Conservation (phyloP, 2,888 invertebrate species). For the Monopis laevigella region DNA sequence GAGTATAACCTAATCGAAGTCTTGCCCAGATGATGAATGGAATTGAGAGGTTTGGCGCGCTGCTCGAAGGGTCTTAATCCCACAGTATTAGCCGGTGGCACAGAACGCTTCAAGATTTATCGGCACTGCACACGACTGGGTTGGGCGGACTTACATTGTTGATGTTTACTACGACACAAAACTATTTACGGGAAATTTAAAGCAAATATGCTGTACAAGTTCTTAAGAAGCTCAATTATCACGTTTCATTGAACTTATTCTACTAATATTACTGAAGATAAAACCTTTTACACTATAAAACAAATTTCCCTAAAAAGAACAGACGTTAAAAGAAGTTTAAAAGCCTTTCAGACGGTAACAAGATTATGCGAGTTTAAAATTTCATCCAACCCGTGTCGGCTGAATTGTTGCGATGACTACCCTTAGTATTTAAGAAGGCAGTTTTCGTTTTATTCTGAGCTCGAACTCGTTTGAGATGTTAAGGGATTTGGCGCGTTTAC, state of each 20-base stretch:
- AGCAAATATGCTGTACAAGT: no score
- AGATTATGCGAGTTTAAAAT: conserved; percentile 40
- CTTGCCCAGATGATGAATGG: conserved; percentile 37
- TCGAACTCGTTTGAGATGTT: conserved; percentile 36
- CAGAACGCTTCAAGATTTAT: conserved; percentile 41
- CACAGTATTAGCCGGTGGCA: conserved; percentile 41
- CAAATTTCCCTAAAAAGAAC: neutral
- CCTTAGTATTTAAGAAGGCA: conserved; percentile 39
- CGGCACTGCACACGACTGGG: conserved; percentile 30
- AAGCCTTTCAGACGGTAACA: conserved; percentile 13
- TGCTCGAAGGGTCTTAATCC: conserved; percentile 42
- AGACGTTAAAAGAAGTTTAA: neutral
- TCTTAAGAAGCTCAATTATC: no score
- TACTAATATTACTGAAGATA: no score
- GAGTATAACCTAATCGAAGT: conserved; percentile 21
- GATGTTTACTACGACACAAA: conserved; percentile 30
- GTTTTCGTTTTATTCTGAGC: conserved; percentile 37
- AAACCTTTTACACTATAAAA: no score
- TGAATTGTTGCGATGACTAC: conserved; percentile 34
- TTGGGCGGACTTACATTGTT: conserved; percentile 34
- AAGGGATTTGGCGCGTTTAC: conserved; percentile 35
- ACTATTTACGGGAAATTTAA: no score
- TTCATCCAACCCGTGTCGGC: conserved; percentile 36
- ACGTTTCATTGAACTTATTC: no score
- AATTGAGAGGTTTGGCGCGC: conserved; percentile 27